Base-by-base conservation (phyloP, 2,113 vertebrate species). In the Cyanoderma ruficeps region DNA sequence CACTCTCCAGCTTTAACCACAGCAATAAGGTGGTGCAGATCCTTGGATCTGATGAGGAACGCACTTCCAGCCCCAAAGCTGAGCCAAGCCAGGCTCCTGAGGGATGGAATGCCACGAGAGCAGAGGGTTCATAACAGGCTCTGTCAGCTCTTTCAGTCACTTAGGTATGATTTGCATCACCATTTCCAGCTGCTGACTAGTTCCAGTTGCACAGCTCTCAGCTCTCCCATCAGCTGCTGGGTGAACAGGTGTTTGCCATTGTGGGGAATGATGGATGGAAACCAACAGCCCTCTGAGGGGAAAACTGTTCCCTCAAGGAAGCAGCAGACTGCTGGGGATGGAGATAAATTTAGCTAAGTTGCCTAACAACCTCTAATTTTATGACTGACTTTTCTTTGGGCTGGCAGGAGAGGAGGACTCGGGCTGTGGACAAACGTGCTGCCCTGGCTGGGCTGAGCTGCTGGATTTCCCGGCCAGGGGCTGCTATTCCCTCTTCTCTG, bases 221-320 rank as follows among this genome's bases (percentile, higher is more conserved):
- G 14, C 33, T 46, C 76, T 89, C 30, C 95, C 88, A 20, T 91
- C 96, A 96, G 96, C 96, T 96, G 94, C 93, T 91, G 41, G 12
- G 30, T 5, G 95, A 94, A 89, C 94, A 95, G 97, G 92, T 92
- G 91, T 63, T 89, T 52, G 33, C 83, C 87, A 77, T 44, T 24
- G 91, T 37, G 15, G 42, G 56, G 71, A 24, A 19, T 75, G 79
- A 71, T 63, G 63, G 85, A 83, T 87, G 55, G 37, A 18, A n/a
- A 39, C 50, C 92, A 42, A 56, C 57, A 87, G 61, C 82, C 72
- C 65, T 74, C 64, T 0, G 44, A 49, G 6, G 39, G 72, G 23
- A 89, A 59, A 81, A 53, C 83, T 41, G 20, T 2, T 90, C 85
- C 83, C 83, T 53, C 16, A 49, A 92, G 85, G 89, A 87, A 83